Evolutionary conservation across 2,797 vertebrate species (phyloP).

Genomic region (Myotis planiceps): DNA sequence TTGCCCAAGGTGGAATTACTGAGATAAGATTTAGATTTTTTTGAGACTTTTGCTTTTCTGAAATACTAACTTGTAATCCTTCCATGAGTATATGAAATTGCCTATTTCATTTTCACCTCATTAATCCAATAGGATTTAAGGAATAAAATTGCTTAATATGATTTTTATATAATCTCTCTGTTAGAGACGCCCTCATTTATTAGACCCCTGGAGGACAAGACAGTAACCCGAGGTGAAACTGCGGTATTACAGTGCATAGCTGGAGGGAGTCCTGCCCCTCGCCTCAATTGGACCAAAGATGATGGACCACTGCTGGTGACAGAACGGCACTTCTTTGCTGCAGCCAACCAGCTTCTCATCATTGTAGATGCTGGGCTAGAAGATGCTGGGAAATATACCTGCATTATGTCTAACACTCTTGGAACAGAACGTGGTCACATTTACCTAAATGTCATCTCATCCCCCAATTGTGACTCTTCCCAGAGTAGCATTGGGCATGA

Average conservation of each 20-base stretch:
- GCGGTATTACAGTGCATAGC: constrained; percentile 92
- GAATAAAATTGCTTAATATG: not conserved
- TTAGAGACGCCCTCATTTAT: constrained; percentile 91
- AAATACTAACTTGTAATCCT: constrained; percentile 13
- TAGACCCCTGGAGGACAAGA: constrained; percentile 90
- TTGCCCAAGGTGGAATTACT: not conserved
- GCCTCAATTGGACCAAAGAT: constrained; percentile 92
- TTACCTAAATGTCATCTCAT: constrained; percentile 88
- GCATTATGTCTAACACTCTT: constrained; percentile 91
- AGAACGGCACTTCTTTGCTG: constrained; percentile 91
- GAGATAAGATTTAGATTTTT: not conserved
- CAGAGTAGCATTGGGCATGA: constrained; percentile 83
- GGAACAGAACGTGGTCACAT: constrained; percentile 91
- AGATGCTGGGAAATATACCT: constrained; percentile 91
- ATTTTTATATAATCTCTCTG: not conserved
- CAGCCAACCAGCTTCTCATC: constrained; percentile 91
- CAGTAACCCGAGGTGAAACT: constrained; percentile 89
- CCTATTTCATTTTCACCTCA: not conserved
- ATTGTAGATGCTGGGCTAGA: constrained; percentile 90
- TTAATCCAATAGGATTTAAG: not conserved
- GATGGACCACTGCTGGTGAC: constrained; percentile 89
- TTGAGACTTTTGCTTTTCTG: constrained; percentile 46
- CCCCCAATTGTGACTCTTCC: constrained; percentile 88
- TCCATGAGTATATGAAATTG: not conserved
- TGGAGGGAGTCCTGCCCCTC: constrained; percentile 90